Evolutionary conservation across 1,140 invertebrate genomes (phyloP), one percentile per base, ranked within the genome.

Genomic region (Drosophila grimshawi): DNA sequence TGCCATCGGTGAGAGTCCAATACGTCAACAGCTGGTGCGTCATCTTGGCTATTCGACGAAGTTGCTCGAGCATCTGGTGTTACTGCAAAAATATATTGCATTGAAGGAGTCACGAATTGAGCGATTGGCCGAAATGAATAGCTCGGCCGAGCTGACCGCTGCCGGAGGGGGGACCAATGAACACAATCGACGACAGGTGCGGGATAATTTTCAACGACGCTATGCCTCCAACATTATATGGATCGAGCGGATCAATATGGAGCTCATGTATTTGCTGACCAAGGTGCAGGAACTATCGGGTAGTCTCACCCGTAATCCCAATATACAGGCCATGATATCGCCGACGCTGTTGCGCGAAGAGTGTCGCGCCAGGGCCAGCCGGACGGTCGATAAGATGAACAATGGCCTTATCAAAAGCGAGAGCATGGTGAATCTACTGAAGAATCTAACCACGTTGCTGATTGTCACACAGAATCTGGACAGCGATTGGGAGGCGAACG

Each of bases 381-480:
- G 96, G 51, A 95, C 98, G 80, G 97, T 99, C 1, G 93, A 95
- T 37, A 95, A 95, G 80, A 95, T 96, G 91, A 90, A 78, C 52
- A 97, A 97, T 88, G 93, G 93, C 49, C 94, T 95, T 67, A 93
- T 95, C 37, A 95, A 95, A 83, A 94, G 94, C 92, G 78, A 93
- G 30, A 93, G 93, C 35, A 94, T 97, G 91, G 93, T 98, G 51
- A 95, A 96, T 72, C 93, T 99, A 46, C 96, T 99, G 4, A 96
- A 96, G 51, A 96, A 97, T 93, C 94, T 99, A 27, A 97, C 97
- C 27, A 97, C 97, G 0, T 93, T 99, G 33, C 96, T 99, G 95
- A 93, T 98, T 45, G 97, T 99, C 94, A 96, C 98, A 0, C 98
- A 97, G 95, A 97, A 96, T 92, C 94, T 99, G 68, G 96, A 97